Conservation (phyloP, 2,888 invertebrate species). For the Galerucella pusilla region DNA sequence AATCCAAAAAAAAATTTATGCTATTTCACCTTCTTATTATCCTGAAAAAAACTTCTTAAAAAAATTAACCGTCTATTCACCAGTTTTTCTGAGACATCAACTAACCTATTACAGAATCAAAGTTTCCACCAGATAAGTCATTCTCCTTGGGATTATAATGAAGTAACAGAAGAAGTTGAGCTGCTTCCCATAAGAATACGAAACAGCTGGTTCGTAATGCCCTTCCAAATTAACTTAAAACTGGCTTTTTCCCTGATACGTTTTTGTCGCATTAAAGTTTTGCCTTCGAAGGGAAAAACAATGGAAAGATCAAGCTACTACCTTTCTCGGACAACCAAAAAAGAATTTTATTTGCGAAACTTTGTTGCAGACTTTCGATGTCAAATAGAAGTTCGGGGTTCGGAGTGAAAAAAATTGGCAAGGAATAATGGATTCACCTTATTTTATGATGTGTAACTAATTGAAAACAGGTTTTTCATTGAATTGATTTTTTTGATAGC, state of each 20-base stretch:
- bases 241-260: slow-evolving; percentile 12
- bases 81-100: not conserved
- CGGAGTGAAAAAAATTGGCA: slow-evolving; percentile 6
- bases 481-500: no score
- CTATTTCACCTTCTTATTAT: no score
- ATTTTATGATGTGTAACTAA: no score
- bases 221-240: slow-evolving; percentile 26
- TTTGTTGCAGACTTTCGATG: slow-evolving; percentile 24
- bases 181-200: slow-evolving; percentile 4
- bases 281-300: slow-evolving; percentile 12
- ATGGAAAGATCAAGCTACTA: slow-evolving; percentile 23
- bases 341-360: slow-evolving; percentile 25
- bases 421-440: no score
- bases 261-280: slow-evolving; percentile 26
- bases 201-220: slow-evolving; percentile 15
- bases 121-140: not conserved
- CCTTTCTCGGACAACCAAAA: slow-evolving; percentile 20
- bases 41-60: no score
- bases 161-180: not conserved
- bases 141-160: slow-evolving; percentile 1
- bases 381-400: not conserved
- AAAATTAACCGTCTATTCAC: no score
- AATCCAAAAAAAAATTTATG: no score
- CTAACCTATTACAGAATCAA: not conserved
- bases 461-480: no score